These are phyloP conservation scores for Chrysopa pallens DNA, from an alignment of 1,140 invertebrate genomes.

Conservation along the genomic window DNA sequence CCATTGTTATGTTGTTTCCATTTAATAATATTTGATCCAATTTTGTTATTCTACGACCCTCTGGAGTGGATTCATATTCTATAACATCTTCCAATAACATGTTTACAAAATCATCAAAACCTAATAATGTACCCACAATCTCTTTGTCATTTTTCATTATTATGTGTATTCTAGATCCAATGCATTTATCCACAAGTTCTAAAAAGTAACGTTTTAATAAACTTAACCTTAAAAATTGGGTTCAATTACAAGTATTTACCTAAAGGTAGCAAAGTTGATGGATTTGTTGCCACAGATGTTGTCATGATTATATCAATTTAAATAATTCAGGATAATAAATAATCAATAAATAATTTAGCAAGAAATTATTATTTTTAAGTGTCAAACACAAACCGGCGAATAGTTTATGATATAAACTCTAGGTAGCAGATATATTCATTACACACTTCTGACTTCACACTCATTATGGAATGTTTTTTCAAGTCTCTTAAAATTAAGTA, in stretches of 20 bases:
- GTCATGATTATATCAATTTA: background rate
- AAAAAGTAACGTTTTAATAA: constrained; percentile 9
- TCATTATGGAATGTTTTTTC: no score
- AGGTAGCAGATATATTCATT: no score
- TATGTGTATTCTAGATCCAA: constrained; percentile 96
- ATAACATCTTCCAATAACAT: constrained; percentile 88
- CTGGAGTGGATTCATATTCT: constrained; percentile 89
- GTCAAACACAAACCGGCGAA: no score
- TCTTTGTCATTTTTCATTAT: constrained; percentile 99
- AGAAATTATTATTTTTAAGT: no score
- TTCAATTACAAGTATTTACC: constrained; percentile 21
- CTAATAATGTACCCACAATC: constrained; percentile 91
- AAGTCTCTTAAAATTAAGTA: no score
- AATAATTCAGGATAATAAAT: no score
- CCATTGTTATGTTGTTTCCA: constrained; percentile 99
- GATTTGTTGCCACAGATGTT: constrained; percentile 30
- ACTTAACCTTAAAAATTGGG: constrained; percentile 1
- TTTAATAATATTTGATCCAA: constrained; percentile 96
- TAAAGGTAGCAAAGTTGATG: constrained; percentile 51
- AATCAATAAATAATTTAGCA: no score
- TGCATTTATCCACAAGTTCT: constrained; percentile 99
- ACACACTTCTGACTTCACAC: no score
- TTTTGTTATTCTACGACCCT: constrained; percentile 91
- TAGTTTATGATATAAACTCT: no score
- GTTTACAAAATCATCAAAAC: constrained; percentile 99